Conservation (phyloP, 2,113 vertebrate species). For the Catharus fuscescens region DNA sequence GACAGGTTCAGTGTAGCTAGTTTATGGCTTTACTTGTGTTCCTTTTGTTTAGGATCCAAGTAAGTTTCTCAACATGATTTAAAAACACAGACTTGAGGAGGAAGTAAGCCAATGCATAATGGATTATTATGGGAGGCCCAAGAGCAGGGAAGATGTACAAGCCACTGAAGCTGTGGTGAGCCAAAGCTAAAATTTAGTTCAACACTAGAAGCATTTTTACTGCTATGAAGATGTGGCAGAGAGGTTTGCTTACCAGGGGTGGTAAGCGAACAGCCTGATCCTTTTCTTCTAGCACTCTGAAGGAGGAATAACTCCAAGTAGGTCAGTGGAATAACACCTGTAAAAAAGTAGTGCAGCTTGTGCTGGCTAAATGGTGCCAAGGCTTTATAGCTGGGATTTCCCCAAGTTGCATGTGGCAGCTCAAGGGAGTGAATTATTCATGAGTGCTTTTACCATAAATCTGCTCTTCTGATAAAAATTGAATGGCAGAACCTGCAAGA, state of each 20-base stretch:
- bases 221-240: not conserved
- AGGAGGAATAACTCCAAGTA: slow-evolving; percentile 38
- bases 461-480: slow-evolving; percentile 25
- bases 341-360: not conserved
- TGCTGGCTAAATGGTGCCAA: slow-evolving; percentile 9
- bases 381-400: slow-evolving; percentile 49
- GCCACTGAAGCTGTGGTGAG: not conserved
- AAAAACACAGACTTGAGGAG: not conserved
- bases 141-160: not conserved
- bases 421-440: slow-evolving; percentile 48
- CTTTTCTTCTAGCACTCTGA: not conserved
- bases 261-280: not conserved
- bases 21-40: not conserved
- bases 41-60: not conserved
- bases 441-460: slow-evolving; percentile 29
- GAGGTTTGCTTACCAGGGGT: not conserved
- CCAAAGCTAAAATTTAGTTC: not conserved
- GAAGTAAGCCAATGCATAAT: not conserved
- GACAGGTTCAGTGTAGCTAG: not conserved
- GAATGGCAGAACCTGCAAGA: slow-evolving; percentile 18
- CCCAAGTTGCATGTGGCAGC: slow-evolving; percentile 10
- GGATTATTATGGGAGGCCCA: not conserved
- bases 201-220: not conserved
- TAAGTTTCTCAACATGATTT: not conserved
- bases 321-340: slow-evolving; percentile 53